Conservation (phyloP, 2,797 vertebrate genomes). For the Mycteria americana region DNA sequence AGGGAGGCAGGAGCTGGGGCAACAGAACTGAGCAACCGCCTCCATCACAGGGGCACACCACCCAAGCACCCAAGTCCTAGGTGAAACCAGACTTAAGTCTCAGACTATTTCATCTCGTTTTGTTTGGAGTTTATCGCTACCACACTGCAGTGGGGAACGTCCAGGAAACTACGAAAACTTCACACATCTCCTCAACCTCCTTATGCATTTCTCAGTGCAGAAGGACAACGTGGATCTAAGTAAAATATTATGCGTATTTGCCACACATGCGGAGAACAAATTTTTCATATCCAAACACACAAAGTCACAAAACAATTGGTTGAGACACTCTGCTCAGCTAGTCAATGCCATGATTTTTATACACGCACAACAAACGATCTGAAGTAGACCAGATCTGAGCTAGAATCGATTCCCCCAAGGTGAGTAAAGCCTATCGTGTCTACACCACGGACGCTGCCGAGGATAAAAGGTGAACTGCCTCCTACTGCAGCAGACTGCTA, state of each 20-base stretch:
- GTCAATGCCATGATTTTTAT: neutral
- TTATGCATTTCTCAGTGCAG: neutral
- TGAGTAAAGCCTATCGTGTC: neutral
- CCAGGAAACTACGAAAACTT: neutral
- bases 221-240: fast-evolving
- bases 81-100: neutral
- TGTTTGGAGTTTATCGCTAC: neutral
- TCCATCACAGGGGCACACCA: neutral
- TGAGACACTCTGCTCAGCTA: neutral
- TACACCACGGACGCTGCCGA: neutral
- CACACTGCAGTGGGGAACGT: fast-evolving
- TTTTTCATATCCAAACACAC: neutral
- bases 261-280: neutral
- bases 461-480: neutral
- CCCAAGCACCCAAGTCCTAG: no score
- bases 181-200: neutral
- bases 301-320: no score
- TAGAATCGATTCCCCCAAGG: neutral
- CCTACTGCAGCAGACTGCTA: neutral
- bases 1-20: neutral
- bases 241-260: neutral
- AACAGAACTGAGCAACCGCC: fast-evolving
- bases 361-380: fast-evolving
- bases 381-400: neutral
- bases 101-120: fast-evolving